Conservation (phyloP, 1,140 invertebrate species). For the Elymnias hypermnestra region DNA sequence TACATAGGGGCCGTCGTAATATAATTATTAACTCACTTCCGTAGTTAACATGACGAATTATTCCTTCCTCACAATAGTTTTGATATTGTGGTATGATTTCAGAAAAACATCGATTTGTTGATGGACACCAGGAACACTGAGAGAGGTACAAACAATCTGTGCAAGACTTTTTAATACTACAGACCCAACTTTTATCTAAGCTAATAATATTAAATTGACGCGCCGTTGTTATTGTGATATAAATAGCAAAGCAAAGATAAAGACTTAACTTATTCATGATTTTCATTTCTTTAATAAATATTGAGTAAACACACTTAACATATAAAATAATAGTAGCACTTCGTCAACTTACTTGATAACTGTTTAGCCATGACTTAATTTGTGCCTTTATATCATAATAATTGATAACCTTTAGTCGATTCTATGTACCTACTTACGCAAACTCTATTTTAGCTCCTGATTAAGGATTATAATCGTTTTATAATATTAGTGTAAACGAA, state of each 20-base stretch:
- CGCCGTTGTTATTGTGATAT: neutral
- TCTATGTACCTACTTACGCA: slow-evolving; percentile 32
- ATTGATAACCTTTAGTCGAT: slow-evolving; percentile 52
- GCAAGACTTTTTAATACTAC: slow-evolving; percentile 50
- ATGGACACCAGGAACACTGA: slow-evolving; percentile 58
- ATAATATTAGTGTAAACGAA: neutral
- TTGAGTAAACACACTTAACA: too few species aligned
- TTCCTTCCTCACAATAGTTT: slow-evolving; percentile 35
- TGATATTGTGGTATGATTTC: slow-evolving; percentile 25
- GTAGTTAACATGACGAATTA: slow-evolving; percentile 35
- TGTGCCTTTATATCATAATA: slow-evolving; percentile 38
- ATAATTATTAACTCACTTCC: slow-evolving; percentile 57
- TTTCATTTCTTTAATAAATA: neutral
- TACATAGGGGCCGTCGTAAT: too few species aligned
- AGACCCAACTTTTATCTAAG: slow-evolving; percentile 46
- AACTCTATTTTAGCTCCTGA: slow-evolving; percentile 25
- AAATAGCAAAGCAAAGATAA: neutral
- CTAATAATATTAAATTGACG: slow-evolving; percentile 20
- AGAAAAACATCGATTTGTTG: slow-evolving; percentile 49
- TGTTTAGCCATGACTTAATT: slow-evolving; percentile 42
- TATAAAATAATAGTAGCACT: slow-evolving; percentile 1
- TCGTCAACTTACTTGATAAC: slow-evolving; percentile 9
- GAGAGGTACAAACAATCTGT: slow-evolving; percentile 48
- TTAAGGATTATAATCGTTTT: neutral
- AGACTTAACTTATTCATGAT: neutral